A percentile compares a stretch with the other conserved stretches of the same genome.
Evolutionary conservation across 64 coral and sea anemone species (phyloP).

Genomic region (Orbicella faveolata): DNA sequence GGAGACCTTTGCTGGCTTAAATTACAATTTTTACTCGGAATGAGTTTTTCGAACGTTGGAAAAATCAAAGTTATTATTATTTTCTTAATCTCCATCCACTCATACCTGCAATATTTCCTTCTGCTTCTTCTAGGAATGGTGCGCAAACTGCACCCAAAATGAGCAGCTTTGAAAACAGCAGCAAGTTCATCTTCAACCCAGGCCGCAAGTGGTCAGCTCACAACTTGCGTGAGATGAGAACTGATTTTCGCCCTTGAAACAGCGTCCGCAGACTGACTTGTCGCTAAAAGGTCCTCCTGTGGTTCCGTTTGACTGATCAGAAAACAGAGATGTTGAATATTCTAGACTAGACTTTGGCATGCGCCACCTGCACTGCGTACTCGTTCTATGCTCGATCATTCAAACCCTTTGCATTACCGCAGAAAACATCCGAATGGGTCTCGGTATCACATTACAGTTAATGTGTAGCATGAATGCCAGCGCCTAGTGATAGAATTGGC

Average conservation of each 20-base stretch:
- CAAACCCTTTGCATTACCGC: not conserved
- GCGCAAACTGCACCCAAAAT: not conserved
- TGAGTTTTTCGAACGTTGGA: too few relatives aligned
- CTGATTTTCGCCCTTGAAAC: not conserved
- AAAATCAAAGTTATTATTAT: too few relatives aligned
- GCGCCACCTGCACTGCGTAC: not conserved
- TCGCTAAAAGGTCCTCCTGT: not conserved
- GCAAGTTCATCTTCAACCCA: not conserved
- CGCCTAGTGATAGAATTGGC: too few relatives aligned
- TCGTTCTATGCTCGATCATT: not conserved
- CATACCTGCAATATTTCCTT: not conserved
- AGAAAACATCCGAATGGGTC: not conserved
- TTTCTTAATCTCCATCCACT: not conserved
- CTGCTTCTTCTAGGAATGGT: not conserved
- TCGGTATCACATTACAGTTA: too few relatives aligned
- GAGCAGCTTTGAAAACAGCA: slow-evolving; percentile 9
- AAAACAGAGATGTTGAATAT: not conserved
- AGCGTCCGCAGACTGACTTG: not conserved
- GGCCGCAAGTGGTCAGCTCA: not conserved
- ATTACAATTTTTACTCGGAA: too few relatives aligned
- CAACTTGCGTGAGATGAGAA: not conserved
- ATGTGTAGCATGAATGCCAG: too few relatives aligned
- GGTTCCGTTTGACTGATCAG: not conserved
- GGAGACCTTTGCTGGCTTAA: too few relatives aligned
- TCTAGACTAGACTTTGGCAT: not conserved